Evolutionary conservation across 2,888 invertebrate species (phyloP).

Genomic region (Agrenia bidenticulata): DNA sequence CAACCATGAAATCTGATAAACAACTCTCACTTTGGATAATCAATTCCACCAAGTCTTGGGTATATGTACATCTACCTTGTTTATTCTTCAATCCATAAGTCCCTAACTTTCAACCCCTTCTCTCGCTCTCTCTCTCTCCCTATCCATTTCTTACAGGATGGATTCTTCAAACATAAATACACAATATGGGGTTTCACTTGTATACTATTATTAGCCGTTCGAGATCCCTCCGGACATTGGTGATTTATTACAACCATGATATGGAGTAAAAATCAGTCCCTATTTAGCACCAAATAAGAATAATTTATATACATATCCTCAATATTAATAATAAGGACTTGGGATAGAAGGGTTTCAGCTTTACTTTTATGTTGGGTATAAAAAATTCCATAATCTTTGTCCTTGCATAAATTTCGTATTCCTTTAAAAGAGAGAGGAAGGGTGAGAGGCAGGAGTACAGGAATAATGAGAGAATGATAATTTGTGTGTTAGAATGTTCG

Average conservation of each 20-base stretch:
- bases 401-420: too few species aligned
- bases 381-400: too few species aligned
- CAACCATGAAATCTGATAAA: conserved; percentile 51
- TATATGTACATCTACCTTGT: conserved; percentile 7
- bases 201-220: conserved; percentile 12
- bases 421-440: neutral
- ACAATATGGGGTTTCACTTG: conserved; percentile 6
- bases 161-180: conserved; percentile 6
- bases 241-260: too few species aligned
- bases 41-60: conserved; percentile 44
- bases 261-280: too few species aligned
- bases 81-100: conserved; percentile 7
- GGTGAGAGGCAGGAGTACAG: too few species aligned
- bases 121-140: neutral
- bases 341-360: too few species aligned
- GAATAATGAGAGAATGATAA: too few species aligned
- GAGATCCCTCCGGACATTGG: neutral
- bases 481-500: too few species aligned
- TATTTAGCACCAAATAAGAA: too few species aligned
- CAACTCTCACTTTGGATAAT: conserved; percentile 52
- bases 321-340: too few species aligned
- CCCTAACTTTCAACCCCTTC: conserved; percentile 15
- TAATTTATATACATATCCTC: too few species aligned
- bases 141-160: neutral
- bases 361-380: too few species aligned